These are phyloP conservation scores for Galeopsomyia nigrocyanea DNA, from an alignment of 2,888 invertebrate species.

Conservation along the genomic window DNA sequence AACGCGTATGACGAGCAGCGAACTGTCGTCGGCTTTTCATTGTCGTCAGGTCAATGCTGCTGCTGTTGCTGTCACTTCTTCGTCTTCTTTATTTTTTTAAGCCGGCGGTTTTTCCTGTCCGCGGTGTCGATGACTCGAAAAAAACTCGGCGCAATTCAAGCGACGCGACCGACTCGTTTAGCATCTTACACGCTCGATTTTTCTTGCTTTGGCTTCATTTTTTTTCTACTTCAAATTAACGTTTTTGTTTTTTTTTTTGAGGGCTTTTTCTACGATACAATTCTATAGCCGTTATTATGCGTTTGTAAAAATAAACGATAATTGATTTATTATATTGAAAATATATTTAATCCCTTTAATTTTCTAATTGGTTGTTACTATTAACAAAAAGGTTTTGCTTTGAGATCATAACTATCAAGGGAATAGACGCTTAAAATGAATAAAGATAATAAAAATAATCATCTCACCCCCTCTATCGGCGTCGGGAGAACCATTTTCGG, in stretches of 20 bases:
- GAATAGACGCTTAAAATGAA: background rate
- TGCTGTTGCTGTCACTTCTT: conserved; percentile 2
- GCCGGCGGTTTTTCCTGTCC: conserved; percentile 14
- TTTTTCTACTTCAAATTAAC: background rate
- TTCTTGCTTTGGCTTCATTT: conserved; percentile 1
- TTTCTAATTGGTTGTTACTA: too few species aligned
- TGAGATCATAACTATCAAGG: too few species aligned
- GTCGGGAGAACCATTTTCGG: conserved; percentile 90
- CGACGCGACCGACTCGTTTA: conserved; percentile 7
- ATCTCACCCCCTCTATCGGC: conserved; percentile 79
- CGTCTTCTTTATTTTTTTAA: conserved; percentile 15
- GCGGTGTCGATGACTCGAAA: conserved; percentile 36
- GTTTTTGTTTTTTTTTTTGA: background rate
- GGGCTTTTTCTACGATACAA: background rate
- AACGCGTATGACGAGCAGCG: background rate
- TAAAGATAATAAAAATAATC: conserved; percentile 7
- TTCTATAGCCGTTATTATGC: background rate
- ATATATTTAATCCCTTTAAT: too few species aligned
- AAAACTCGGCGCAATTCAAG: conserved; percentile 25
- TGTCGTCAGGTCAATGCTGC: conserved; percentile 38
- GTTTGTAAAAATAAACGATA: too few species aligned
- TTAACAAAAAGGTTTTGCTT: too few species aligned
- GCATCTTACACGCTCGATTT: conserved; percentile 14
- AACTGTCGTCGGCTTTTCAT: conserved; percentile 24
- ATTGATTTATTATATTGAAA: too few species aligned